Evolutionary conservation across 2,797 vertebrate genomes (phyloP).

Genomic region (Typhlichthys subterraneus): DNA sequence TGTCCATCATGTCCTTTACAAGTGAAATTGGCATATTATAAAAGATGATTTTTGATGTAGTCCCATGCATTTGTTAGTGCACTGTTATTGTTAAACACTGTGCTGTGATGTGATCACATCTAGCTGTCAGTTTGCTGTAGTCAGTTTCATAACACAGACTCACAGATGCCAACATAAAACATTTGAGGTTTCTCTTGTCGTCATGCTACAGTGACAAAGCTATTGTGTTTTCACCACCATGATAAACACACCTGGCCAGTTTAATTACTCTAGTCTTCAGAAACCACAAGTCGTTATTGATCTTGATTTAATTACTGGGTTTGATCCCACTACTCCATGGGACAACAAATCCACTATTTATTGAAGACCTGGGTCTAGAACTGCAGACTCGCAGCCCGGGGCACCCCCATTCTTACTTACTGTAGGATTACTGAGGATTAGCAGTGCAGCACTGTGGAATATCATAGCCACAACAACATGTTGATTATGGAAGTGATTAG

Average conservation of each 20-base stretch:
- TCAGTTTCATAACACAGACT: neutral
- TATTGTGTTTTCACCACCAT: slow-evolving; percentile 25
- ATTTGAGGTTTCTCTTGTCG: slow-evolving; percentile 10
- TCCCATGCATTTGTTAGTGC: neutral
- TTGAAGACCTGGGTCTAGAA: slow-evolving; percentile 24
- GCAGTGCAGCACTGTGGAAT: neutral
- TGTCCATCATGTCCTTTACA: slow-evolving; percentile 17
- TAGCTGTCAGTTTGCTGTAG: neutral
- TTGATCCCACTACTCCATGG: slow-evolving; percentile 40
- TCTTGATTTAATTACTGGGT: slow-evolving; percentile 66
- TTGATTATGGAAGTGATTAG: slow-evolving; percentile 11
- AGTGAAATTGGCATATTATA: too few relatives aligned
- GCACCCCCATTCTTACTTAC: neutral
- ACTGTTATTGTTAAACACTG: slow-evolving; percentile 5
- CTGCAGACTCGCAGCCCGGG: slow-evolving; percentile 5
- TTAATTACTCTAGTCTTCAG: slow-evolving; percentile 50
- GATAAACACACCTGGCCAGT: slow-evolving; percentile 48
- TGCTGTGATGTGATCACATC: neutral
- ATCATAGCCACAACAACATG: neutral
- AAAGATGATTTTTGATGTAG: neutral
- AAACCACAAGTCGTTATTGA: slow-evolving; percentile 63
- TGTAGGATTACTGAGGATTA: slow-evolving; percentile 6
- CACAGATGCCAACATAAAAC: neutral
- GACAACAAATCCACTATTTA: slow-evolving; percentile 39
- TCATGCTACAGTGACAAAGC: slow-evolving; percentile 22